Base-by-base conservation (phyloP, 2,797 vertebrate species). In the Mergus octosetaceus region DNA sequence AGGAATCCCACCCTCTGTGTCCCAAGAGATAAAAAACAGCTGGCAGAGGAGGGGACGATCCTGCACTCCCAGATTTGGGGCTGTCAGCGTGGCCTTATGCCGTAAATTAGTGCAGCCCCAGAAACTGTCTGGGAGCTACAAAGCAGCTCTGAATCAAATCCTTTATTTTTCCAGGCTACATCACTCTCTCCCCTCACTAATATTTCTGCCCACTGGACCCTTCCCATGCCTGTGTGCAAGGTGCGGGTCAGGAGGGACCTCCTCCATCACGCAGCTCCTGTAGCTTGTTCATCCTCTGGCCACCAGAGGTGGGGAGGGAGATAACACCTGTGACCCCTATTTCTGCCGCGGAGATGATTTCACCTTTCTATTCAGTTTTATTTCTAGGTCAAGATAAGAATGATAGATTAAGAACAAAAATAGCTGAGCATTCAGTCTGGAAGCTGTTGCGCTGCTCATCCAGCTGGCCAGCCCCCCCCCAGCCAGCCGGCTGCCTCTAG, bases 311-410 rank as follows among this genome's bases (percentile, higher is more conserved):
- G 81, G 91, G 74, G 43, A 85, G 49, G 34, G 58, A 93, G 71
- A 62, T 9, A 76, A 69, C 64, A 85, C 61, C 38, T 28, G 57
- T 1, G 86, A 94, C 66, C 68, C 72, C 81, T 92, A 87, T 92
- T 96, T 94, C 82, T 81, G 73, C 70, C 0, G 1, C 72, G 1
- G 62, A 74, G 89, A 92, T 80, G 93, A 89, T 94, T 87, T 85
- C 84, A 78, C 66, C 68, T 79, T 93, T 43, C 83, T 53, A 47
- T 93, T 86, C 88, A 24, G 57, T 82, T 92, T 92, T 87, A 89
- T 93, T 89, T 87, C 89, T 92, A 91, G 89, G 92, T 91, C 72
- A 83, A 74, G 89, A 76, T 87, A 85, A 47, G 88, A 77, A 85
- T 49, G 81, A 75, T 71, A 77, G 95, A 93, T 85, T 80, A 87